Conservation (phyloP, 2,888 invertebrate genomes). For the Clunio marinus region DNA sequence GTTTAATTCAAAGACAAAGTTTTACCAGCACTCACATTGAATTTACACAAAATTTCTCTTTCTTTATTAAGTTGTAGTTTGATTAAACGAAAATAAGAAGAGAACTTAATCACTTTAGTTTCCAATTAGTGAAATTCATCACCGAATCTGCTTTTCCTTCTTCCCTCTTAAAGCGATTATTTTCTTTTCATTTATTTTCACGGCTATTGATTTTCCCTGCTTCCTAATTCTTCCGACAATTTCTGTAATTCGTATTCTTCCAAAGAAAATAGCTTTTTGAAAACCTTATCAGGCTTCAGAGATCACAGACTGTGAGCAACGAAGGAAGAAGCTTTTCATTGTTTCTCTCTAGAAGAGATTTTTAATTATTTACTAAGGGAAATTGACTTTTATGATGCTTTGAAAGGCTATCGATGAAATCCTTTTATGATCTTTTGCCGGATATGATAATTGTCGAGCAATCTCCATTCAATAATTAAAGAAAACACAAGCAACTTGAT, state of each 20-base stretch:
- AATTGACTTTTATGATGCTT: conserved; percentile 24
- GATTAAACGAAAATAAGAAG: neutral
- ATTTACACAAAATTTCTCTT: too few species aligned
- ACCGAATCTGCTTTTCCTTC: neutral
- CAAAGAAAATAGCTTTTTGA: neutral
- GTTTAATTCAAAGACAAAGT: too few species aligned
- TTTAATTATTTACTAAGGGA: conserved; percentile 2
- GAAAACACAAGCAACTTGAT: neutral
- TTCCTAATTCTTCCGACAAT: conserved; percentile 5
- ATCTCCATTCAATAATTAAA: conserved; percentile 3
- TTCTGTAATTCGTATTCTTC: conserved; percentile 10
- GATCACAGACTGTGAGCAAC: conserved; percentile 7
- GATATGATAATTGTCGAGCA: conserved; percentile 9
- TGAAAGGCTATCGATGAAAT: neutral
- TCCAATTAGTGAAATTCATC: conserved; percentile 20
- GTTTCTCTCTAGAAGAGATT: neutral
- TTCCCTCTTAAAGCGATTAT: neutral
- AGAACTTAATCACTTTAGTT: conserved; percentile 17
- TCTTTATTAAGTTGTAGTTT: too few species aligned
- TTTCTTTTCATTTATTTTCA: conserved; percentile 20
- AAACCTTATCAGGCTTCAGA: neutral
- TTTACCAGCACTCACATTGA: too few species aligned
- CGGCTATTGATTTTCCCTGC: neutral
- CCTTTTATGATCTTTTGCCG: neutral
- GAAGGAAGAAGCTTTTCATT: neutral